A percentile compares a stretch with the other conserved stretches of the same genome.
Conservation (phyloP, 2,113 vertebrate genomes). For the Zosterops borbonicus region DNA sequence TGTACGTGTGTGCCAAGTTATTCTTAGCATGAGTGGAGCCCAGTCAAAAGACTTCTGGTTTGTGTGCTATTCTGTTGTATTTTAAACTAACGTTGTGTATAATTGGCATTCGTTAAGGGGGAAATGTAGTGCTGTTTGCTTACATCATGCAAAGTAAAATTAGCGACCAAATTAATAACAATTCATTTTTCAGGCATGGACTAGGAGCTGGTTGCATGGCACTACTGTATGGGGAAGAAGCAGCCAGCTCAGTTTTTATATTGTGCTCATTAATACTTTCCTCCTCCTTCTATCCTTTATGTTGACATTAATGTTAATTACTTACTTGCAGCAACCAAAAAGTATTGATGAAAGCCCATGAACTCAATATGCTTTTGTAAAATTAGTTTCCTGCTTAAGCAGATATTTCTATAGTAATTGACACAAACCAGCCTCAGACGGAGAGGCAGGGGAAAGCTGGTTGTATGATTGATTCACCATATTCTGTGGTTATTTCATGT, state of each 20-base stretch:
- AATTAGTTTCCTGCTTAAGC: constrained; percentile 47
- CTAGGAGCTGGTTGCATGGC: not conserved
- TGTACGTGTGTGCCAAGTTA: not conserved
- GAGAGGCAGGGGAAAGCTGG: not conserved
- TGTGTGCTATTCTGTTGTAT: not conserved
- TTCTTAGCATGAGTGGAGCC: not conserved
- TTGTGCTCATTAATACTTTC: not conserved
- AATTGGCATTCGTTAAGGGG: not conserved
- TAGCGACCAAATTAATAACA: not conserved
- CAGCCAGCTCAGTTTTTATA: not conserved
- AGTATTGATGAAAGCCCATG: constrained; percentile 19
- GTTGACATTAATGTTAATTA: constrained; percentile 45
- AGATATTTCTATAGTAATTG: constrained; percentile 51
- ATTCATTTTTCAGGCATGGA: not conserved
- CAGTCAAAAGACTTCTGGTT: constrained; percentile 3
- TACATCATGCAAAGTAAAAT: constrained; percentile 22
- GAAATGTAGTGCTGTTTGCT: not conserved
- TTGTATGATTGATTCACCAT: constrained; percentile 3
- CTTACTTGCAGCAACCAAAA: constrained; percentile 42
- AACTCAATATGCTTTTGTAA: not conserved
- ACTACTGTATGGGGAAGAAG: not conserved
- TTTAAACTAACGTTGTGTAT: not conserved
- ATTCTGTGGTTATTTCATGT: constrained; percentile 20
- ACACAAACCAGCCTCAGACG: not conserved
- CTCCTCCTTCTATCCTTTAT: constrained; percentile 3